Conservation (phyloP, 2,797 vertebrate species). For the Malacoctenus gilli region DNA sequence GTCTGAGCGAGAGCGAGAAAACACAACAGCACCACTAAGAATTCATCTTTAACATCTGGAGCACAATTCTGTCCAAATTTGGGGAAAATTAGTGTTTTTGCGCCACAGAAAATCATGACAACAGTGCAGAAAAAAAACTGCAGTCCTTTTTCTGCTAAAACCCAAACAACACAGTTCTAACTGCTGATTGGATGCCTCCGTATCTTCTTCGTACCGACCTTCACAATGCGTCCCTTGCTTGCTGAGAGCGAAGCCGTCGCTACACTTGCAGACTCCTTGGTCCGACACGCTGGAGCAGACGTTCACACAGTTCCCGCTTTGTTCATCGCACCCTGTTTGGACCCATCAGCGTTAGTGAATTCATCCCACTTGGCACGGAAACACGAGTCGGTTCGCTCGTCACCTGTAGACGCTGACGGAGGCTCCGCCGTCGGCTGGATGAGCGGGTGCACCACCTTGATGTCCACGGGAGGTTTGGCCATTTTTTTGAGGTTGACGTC, state of each 20-base stretch:
- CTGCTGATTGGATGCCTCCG: too few relatives aligned
- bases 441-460: conserved; percentile 86
- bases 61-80: background rate
- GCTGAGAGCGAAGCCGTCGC: conserved; percentile 84
- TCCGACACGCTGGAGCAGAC: conserved; percentile 74
- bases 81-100: too few relatives aligned
- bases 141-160: too few relatives aligned
- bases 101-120: too few relatives aligned
- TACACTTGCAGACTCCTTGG: conserved; percentile 80
- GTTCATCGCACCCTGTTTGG: conserved; percentile 78
- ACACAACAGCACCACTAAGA: too few relatives aligned
- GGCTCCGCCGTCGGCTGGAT: conserved; percentile 76
- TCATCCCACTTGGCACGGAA: too few relatives aligned
- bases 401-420: conserved; percentile 57
- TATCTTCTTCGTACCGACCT: too few relatives aligned
- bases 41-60: too few relatives aligned
- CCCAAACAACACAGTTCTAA: background rate
- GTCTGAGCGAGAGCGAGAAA: too few relatives aligned
- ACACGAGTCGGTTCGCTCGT: background rate
- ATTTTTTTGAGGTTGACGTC: conserved; percentile 78
- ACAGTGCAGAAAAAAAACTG: too few relatives aligned
- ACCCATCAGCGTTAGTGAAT: too few relatives aligned
- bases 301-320: conserved; percentile 75
- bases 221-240: conserved; percentile 85
- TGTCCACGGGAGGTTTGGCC: conserved; percentile 71